Evolutionary conservation across 2,888 invertebrate species (phyloP).

Genomic region (Chymomyza fuscimana): DNA sequence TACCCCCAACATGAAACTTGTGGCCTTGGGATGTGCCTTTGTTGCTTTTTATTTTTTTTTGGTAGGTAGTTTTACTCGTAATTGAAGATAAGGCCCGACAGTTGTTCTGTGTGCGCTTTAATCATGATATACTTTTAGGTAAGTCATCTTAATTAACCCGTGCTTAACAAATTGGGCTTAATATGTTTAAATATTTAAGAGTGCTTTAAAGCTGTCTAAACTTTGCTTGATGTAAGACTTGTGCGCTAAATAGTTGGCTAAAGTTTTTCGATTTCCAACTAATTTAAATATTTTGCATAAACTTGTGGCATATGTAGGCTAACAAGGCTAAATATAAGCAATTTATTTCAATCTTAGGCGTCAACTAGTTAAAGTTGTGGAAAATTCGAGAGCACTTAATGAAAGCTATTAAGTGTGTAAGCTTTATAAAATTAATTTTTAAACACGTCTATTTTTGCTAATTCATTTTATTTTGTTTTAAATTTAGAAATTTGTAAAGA

Average conservation of each 20-base stretch:
- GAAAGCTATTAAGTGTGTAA: no score
- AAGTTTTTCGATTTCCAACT: background rate
- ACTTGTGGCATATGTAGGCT: background rate
- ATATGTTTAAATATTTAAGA: background rate
- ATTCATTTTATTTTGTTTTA: no score
- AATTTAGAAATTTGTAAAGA: no score
- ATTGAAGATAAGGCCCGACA: background rate
- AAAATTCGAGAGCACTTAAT: background rate
- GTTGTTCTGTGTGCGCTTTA: background rate
- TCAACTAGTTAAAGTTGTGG: background rate
- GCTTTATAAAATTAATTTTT: no score
- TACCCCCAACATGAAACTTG: conserved; percentile 55
- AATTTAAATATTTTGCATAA: background rate
- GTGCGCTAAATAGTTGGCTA: background rate
- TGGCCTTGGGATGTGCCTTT: conserved; percentile 45
- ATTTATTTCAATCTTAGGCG: background rate
- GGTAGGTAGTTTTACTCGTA: background rate
- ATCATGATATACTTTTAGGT: background rate
- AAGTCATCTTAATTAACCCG: background rate
- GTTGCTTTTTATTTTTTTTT: conserved; percentile 17
- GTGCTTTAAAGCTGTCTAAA: background rate
- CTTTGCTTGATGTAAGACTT: background rate
- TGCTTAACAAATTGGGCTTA: background rate
- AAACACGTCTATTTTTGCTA: no score
- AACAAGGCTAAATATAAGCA: background rate